Conservation (phyloP, 23 tunicate genomes). For the Ciona savignyi region DNA sequence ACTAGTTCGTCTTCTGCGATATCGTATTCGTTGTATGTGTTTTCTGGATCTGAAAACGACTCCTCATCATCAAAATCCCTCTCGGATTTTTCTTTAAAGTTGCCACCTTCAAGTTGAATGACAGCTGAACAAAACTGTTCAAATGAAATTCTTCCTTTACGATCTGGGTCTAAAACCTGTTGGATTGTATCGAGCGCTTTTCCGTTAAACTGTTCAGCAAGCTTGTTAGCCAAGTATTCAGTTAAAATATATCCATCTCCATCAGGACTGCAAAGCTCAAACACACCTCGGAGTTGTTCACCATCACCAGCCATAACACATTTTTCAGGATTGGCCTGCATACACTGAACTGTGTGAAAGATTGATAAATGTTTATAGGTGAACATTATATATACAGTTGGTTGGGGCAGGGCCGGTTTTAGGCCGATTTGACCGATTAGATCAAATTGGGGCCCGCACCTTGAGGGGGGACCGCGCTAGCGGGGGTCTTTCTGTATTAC, state of each 20-base stretch:
- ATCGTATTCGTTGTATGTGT: conserved; percentile 95
- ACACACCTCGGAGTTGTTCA: conserved; percentile 27
- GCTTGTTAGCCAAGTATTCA: conserved; percentile 46
- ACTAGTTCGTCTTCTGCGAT: conserved; percentile 54
- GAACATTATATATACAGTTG: too few species aligned
- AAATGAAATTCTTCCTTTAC: conserved; percentile 43
- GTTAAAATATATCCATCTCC: conserved; percentile 73
- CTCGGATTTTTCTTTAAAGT: background rate
- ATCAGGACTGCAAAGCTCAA: conserved; percentile 87
- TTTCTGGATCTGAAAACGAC: conserved; percentile 82
- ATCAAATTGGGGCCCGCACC: too few species aligned
- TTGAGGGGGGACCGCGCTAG: too few species aligned
- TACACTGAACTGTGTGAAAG: too few species aligned
- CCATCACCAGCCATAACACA: background rate
- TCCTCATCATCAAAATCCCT: conserved; percentile 26
- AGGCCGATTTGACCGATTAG: too few species aligned
- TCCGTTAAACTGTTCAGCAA: conserved; percentile 55
- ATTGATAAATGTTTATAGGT: too few species aligned
- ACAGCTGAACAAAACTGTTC: conserved; percentile 55
- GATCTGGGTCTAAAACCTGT: conserved; percentile 62
- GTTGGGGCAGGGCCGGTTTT: too few species aligned
- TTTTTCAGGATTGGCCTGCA: background rate
- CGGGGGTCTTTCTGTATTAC: too few species aligned
- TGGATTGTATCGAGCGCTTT: conserved; percentile 37
- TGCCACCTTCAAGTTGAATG: background rate